A percentile compares a stretch with the other conserved stretches of the same genome.
These are phyloP conservation scores for Asbolus verrucosus DNA, from an alignment of 1,140 invertebrate species.

Conservation along the genomic window DNA sequence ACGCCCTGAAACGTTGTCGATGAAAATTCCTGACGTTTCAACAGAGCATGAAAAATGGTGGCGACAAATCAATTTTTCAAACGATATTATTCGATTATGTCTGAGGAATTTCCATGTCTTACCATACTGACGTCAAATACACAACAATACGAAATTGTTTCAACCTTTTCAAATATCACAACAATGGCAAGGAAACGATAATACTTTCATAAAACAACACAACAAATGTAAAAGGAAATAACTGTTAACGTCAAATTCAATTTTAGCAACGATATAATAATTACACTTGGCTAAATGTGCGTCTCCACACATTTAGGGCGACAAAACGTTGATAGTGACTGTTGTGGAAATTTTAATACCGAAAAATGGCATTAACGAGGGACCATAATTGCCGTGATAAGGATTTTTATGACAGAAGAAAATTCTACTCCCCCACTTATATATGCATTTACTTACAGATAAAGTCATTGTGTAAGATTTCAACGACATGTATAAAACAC, in stretches of 20 bases:
- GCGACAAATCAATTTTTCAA: conserved; percentile 6
- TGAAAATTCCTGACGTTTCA: too few species aligned
- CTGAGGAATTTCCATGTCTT: conserved; percentile 18
- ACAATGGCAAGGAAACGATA: conserved; percentile 6
- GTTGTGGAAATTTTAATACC: background rate
- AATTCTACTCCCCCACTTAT: background rate
- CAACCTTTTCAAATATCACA: conserved; percentile 3
- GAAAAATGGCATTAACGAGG: background rate
- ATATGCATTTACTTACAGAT: background rate
- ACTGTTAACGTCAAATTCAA: too few species aligned
- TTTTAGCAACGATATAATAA: background rate
- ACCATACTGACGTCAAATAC: conserved; percentile 1
- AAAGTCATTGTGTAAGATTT: background rate
- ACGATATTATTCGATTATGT: background rate
- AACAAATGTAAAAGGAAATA: too few species aligned
- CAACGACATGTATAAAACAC: background rate
- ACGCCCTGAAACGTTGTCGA: background rate
- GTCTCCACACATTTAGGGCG: background rate
- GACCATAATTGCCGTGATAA: background rate
- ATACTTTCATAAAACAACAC: too few species aligned
- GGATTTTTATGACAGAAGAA: background rate
- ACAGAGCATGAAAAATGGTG: background rate
- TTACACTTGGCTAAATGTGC: too few species aligned
- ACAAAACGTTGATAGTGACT: background rate
- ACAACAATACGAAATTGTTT: conserved; percentile 17